Conservation (phyloP, 2,113 vertebrate genomes). For the Hyperoodon ampullatus region DNA sequence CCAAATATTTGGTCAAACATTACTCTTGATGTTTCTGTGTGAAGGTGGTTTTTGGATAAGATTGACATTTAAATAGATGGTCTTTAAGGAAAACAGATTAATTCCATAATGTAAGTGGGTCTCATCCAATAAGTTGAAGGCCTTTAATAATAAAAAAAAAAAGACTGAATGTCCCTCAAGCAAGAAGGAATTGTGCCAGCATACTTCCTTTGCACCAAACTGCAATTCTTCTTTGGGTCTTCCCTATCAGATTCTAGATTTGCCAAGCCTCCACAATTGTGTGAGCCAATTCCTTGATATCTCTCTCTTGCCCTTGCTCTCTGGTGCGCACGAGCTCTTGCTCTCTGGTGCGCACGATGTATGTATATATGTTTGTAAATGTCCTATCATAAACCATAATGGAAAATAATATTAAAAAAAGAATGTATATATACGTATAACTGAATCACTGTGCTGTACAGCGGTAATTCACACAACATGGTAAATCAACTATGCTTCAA, state of each 20-base stretch:
- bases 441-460: background rate
- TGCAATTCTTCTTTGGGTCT: background rate
- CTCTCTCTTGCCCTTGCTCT: background rate
- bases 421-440: background rate
- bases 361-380: background rate
- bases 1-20: slow-evolving; percentile 39
- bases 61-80: background rate
- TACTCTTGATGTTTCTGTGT: slow-evolving; percentile 26
- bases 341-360: background rate
- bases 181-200: background rate
- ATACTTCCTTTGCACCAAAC: background rate
- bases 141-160: background rate
- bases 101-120: background rate
- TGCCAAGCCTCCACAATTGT: background rate
- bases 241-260: background rate
- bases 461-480: background rate
- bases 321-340: background rate
- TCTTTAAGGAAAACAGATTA: background rate
- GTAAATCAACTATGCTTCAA: background rate
- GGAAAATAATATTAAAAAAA: background rate
- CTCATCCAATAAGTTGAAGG: background rate
- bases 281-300: background rate
- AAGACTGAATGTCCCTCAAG: background rate
- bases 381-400: background rate
- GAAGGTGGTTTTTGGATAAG: background rate